Conservation (phyloP, 2,797 vertebrate species). For the Hoplostethus mediterraneus region DNA sequence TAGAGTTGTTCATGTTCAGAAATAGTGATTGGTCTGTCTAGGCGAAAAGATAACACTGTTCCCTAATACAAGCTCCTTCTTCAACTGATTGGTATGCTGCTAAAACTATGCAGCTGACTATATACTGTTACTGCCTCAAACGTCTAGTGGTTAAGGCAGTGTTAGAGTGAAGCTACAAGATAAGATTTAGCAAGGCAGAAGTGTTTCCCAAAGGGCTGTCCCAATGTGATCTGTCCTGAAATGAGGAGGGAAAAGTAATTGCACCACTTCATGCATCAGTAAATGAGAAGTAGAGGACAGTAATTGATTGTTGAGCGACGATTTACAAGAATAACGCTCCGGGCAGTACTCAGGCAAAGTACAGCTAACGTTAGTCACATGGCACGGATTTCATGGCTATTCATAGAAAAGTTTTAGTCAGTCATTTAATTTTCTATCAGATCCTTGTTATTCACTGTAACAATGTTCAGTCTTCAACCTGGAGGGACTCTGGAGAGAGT, state of each 20-base stretch:
- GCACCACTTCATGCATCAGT: slow-evolving; percentile 67
- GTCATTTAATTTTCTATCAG: slow-evolving; percentile 41
- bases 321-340: slow-evolving; percentile 53
- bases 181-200: slow-evolving; percentile 51
- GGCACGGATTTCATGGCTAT: slow-evolving; percentile 30
- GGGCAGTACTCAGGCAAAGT: slow-evolving; percentile 29
- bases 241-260: slow-evolving; percentile 64
- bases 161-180: slow-evolving; percentile 21
- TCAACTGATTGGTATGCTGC: slow-evolving; percentile 30
- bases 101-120: slow-evolving; percentile 29
- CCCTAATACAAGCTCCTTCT: slow-evolving; percentile 14
- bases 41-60: slow-evolving; percentile 45
- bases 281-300: slow-evolving; percentile 46
- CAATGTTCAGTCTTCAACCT: slow-evolving; percentile 47
- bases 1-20: slow-evolving; percentile 33
- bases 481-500: slow-evolving; percentile 24
- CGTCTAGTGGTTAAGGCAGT: slow-evolving; percentile 20
- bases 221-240: slow-evolving; percentile 55
- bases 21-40: slow-evolving; percentile 37
- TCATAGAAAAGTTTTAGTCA: slow-evolving; percentile 51
- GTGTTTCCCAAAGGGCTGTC: slow-evolving; percentile 58
- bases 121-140: slow-evolving; percentile 8
- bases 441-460: slow-evolving; percentile 44
- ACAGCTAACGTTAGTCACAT: slow-evolving; percentile 31
- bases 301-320: slow-evolving; percentile 59